phyloP scores from a whole-genome alignment of 2,797 vertebrate species.

The Crenuchus spilurus region DNA sequence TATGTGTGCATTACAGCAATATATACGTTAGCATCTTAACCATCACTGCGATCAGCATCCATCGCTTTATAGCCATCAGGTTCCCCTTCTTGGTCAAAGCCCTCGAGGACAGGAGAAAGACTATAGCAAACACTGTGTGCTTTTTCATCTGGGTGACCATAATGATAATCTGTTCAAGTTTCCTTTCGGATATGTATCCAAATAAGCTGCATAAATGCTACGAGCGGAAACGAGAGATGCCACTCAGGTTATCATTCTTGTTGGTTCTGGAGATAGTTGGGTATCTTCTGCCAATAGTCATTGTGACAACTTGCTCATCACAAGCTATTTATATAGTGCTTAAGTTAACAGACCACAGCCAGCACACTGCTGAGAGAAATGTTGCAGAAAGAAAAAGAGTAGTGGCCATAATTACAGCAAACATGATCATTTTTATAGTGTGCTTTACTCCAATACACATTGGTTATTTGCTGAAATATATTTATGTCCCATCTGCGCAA shows the following conservation, averaged over 20 bases:
- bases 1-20: conserved; percentile 70
- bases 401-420: conserved; percentile 71
- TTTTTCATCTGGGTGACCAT: conserved; percentile 63
- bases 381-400: conserved; percentile 59
- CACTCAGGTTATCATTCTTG: rapidly evolving
- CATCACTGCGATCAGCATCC: conserved; percentile 70
- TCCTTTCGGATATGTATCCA: not conserved
- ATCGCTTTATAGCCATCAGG: conserved; percentile 67
- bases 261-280: conserved; percentile 53
- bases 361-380: not conserved
- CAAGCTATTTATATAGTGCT: conserved; percentile 62
- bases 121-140: conserved; percentile 59
- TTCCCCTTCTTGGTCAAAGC: conserved; percentile 65
- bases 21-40: conserved; percentile 78
- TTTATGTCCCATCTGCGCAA: rapidly evolving
- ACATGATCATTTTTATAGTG: conserved; percentile 78
- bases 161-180: not conserved
- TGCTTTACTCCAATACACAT: conserved; percentile 82
- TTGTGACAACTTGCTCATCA: conserved; percentile 65
- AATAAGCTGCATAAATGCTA: conserved; percentile 58
- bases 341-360: conserved; percentile 40
- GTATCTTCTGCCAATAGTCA: conserved; percentile 64
- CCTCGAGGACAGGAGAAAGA: conserved; percentile 57
- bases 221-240: conserved; percentile 27
- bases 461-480: conserved; percentile 56